Evolutionary conservation across 1,140 invertebrate species (phyloP).

Genomic region (Forficula auricularia): DNA sequence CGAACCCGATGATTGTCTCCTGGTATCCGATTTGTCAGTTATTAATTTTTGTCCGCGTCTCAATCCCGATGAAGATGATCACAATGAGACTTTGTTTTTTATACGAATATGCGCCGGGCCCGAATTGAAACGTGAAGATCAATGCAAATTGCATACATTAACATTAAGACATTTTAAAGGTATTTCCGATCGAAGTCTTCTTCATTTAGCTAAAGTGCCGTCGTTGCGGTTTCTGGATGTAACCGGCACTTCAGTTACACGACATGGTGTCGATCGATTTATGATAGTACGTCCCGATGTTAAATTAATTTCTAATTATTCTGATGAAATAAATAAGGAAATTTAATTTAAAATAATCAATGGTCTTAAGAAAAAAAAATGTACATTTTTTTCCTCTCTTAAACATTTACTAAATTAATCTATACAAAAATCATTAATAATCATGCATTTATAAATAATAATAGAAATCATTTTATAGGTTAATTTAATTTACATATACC

Average conservation of each 20-base stretch:
- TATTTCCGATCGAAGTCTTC: constrained; percentile 42
- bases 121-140: constrained; percentile 1
- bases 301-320: constrained; percentile 28
- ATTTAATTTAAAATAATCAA: too few relatives aligned
- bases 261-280: constrained; percentile 34
- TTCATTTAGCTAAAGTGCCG: constrained; percentile 39
- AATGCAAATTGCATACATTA: constrained; percentile 17
- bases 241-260: constrained; percentile 37
- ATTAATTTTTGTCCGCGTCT: not conserved
- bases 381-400: too few relatives aligned
- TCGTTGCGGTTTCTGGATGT: constrained; percentile 39
- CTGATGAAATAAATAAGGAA: constrained; percentile 9
- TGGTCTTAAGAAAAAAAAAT: too few relatives aligned
- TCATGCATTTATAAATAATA: too few relatives aligned
- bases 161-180: constrained; percentile 37
- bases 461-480: too few relatives aligned
- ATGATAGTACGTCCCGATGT: constrained; percentile 30
- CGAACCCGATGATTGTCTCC: too few relatives aligned
- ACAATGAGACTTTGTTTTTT: constrained; percentile 17
- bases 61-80: constrained; percentile 18
- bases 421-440: too few relatives aligned
- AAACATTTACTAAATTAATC: too few relatives aligned
- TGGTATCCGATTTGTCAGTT: too few relatives aligned
- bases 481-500: too few relatives aligned
- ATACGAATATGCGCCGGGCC: constrained; percentile 6